A percentile compares a stretch with the other conserved stretches of the same genome.
phyloP scores from a whole-genome alignment of 2,113 vertebrate species.

The Alexandromys fortis region DNA sequence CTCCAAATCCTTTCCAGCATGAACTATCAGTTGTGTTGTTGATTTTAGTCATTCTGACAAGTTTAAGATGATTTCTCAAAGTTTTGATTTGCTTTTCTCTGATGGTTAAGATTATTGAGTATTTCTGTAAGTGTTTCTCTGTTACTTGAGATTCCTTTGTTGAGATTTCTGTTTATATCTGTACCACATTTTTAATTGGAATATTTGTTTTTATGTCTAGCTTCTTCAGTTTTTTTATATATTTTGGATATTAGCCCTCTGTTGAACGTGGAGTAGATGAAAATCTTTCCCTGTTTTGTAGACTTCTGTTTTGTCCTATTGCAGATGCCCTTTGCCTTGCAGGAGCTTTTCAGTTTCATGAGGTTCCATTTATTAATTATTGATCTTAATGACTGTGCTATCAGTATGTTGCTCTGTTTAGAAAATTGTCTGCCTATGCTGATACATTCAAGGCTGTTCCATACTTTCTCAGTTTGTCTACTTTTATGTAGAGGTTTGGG shows the following conservation, averaged over 20 bases:
- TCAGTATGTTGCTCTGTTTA: not conserved
- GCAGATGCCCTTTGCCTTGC: not conserved
- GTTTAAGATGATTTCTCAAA: not conserved
- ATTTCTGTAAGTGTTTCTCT: not conserved
- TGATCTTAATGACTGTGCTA: not conserved
- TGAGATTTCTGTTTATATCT: not conserved
- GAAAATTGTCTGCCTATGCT: not conserved
- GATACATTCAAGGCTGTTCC: not conserved
- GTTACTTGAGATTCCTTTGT: not conserved
- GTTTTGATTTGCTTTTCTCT: not conserved
- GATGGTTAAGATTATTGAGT: not conserved
- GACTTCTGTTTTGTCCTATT: not conserved
- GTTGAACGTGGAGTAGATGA: not conserved
- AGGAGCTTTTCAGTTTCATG: not conserved
- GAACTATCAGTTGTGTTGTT: not conserved
- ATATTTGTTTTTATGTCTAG: not conserved
- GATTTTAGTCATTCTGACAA: not conserved
- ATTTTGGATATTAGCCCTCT: no score
- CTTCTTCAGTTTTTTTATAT: not conserved
- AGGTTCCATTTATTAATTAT: not conserved
- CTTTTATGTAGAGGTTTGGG: not conserved
- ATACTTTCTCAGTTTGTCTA: not conserved
- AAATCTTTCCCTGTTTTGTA: not conserved
- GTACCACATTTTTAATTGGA: not conserved
- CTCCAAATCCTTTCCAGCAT: not conserved